Evolutionary conservation across 92 coral and sea anemone genomes (phyloP).

Genomic region (Porites evermanni): DNA sequence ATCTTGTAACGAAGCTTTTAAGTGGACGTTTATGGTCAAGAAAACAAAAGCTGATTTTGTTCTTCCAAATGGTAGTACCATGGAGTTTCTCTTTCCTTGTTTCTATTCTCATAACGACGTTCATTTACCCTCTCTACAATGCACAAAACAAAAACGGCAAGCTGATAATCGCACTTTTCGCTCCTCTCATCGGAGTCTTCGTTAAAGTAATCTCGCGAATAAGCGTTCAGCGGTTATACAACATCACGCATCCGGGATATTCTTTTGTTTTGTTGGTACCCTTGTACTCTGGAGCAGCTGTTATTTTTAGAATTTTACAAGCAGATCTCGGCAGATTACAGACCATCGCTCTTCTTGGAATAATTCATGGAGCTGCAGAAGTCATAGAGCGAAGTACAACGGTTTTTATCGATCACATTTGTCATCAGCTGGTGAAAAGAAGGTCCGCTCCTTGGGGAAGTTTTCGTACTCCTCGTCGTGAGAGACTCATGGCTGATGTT

Average conservation of each 20-base stretch:
- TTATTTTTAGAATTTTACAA: conserved; percentile 8
- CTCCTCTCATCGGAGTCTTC: conserved; percentile 8
- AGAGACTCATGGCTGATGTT: conserved; percentile 44
- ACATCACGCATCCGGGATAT: conserved; percentile 2
- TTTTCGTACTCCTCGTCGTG: conserved; percentile 62
- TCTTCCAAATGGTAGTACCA: not conserved
- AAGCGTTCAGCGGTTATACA: conserved; percentile 2
- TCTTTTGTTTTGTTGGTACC: not conserved
- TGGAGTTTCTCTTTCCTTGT: too few relatives aligned
- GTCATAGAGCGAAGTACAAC: conserved; percentile 32
- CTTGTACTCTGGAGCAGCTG: conserved; percentile 5
- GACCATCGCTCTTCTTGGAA: conserved; percentile 30
- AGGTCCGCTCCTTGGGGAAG: conserved; percentile 37
- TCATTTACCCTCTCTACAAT: not conserved
- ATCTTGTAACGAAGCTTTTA: not conserved
- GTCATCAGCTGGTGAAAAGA: conserved; percentile 11
- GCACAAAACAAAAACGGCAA: not conserved
- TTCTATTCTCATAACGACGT: not conserved
- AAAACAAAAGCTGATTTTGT: not conserved
- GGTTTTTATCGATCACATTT: not conserved
- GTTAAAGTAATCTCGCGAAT: not conserved
- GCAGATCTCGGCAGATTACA: conserved; percentile 16
- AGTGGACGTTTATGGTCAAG: not conserved
- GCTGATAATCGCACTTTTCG: conserved; percentile 15
- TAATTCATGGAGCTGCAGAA: conserved; percentile 29